Conservation (phyloP, 2,797 vertebrate genomes). For the Dermochelys coriacea region DNA sequence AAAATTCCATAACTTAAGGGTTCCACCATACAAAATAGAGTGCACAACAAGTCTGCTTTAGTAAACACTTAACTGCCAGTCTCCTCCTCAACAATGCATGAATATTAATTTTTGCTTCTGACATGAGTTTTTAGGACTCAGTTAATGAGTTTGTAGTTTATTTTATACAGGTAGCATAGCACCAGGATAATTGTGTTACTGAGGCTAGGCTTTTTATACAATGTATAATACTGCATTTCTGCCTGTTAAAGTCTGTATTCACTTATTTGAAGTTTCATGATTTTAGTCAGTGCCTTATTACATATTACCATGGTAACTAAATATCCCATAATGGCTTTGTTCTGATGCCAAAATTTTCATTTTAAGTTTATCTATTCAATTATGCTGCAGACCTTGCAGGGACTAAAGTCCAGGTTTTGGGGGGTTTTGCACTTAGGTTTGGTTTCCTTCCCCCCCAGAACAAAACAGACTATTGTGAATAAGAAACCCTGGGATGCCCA, state of each 20-base stretch:
- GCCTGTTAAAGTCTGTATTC: background rate
- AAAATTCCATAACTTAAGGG: background rate
- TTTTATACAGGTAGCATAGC: background rate
- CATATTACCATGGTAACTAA: constrained; percentile 56
- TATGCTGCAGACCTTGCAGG: constrained; percentile 4
- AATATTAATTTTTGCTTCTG: background rate
- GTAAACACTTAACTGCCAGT: background rate
- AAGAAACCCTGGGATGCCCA: constrained; percentile 17
- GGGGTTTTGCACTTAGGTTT: no score
- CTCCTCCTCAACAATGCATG: background rate
- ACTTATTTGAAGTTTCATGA: constrained; percentile 50
- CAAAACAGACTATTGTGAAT: constrained; percentile 3
- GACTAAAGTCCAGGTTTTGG: background rate
- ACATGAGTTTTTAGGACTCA: background rate
- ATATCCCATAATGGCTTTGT: constrained; percentile 55
- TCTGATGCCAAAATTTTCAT: constrained; percentile 51
- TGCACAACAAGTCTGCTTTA: background rate
- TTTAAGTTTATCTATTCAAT: constrained; percentile 57
- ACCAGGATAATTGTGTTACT: background rate
- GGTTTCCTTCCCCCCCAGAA: no score
- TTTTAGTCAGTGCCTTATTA: constrained; percentile 43
- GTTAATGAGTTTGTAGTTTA: constrained; percentile 4
- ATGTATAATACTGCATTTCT: constrained; percentile 18
- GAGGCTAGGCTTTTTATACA: background rate
- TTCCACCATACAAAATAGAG: background rate